These are phyloP conservation scores for Chionis minor DNA, from an alignment of 2,113 vertebrate genomes.

Conservation along the genomic window DNA sequence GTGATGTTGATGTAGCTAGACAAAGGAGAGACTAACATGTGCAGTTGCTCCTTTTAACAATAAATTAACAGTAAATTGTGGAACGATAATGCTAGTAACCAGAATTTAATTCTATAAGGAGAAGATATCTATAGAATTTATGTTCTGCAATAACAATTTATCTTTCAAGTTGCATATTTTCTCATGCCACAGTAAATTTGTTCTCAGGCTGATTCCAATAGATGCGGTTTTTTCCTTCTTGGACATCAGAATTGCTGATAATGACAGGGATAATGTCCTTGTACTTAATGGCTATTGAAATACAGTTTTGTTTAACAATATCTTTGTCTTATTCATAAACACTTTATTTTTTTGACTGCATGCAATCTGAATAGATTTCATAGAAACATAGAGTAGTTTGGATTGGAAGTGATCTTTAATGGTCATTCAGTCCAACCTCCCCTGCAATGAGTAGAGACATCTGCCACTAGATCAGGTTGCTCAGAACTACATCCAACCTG, in stretches of 20 bases:
- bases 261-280: not conserved
- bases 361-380: not conserved
- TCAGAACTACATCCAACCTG: not conserved
- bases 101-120: not conserved
- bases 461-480: not conserved
- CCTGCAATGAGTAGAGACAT: not conserved
- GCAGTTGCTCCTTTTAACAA: not conserved
- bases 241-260: not conserved
- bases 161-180: not conserved
- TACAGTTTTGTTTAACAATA: not conserved
- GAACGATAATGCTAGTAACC: not conserved
- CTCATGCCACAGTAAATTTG: not conserved
- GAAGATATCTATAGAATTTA: not conserved
- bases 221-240: not conserved
- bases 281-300: not conserved
- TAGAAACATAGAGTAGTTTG: not conserved
- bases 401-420: not conserved
- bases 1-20: not conserved
- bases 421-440: not conserved
- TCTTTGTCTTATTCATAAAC: not conserved
- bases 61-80: not conserved
- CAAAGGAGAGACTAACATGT: not conserved
- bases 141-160: not conserved
- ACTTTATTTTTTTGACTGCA: not conserved
- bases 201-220: not conserved